Conservation (phyloP, 2,888 invertebrate genomes). For the Amphipyra berbera region DNA sequence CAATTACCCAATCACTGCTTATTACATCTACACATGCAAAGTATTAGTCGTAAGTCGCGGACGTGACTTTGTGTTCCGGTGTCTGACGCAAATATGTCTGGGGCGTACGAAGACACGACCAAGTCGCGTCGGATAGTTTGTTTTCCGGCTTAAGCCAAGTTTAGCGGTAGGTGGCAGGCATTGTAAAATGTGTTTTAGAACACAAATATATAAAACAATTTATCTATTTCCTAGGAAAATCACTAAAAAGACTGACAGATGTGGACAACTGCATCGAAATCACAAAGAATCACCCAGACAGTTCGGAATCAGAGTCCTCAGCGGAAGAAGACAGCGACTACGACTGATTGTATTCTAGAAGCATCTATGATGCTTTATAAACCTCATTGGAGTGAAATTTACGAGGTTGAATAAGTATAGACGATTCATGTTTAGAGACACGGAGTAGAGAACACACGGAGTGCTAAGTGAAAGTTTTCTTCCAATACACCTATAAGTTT, state of each 20-base stretch:
- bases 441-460: slow-evolving; percentile 34
- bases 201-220: too few relatives aligned
- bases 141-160: too few relatives aligned
- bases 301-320: slow-evolving; percentile 83
- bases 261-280: slow-evolving; percentile 88
- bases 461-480: slow-evolving; percentile 10
- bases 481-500: not conserved
- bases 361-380: slow-evolving; percentile 23
- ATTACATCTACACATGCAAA: too few relatives aligned
- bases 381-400: slow-evolving; percentile 27
- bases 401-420: slow-evolving; percentile 28
- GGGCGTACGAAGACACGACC: too few relatives aligned
- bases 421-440: slow-evolving; percentile 10
- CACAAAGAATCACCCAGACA: slow-evolving; percentile 87
- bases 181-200: too few relatives aligned
- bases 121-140: too few relatives aligned
- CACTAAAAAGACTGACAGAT: slow-evolving; percentile 86
- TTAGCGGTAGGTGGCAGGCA: too few relatives aligned
- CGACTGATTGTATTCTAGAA: slow-evolving; percentile 69
- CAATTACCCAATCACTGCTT: too few relatives aligned
- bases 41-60: too few relatives aligned
- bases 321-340: slow-evolving; percentile 82
- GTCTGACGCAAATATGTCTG: too few relatives aligned
- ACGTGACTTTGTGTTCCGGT: too few relatives aligned
- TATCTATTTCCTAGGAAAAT: slow-evolving; percentile 72